Percentiles rank a stretch among this genome's conserved stretches.
These are phyloP conservation scores for Drosophila maculinotata DNA, from an alignment of 2,888 invertebrate species.

Conservation along the genomic window DNA sequence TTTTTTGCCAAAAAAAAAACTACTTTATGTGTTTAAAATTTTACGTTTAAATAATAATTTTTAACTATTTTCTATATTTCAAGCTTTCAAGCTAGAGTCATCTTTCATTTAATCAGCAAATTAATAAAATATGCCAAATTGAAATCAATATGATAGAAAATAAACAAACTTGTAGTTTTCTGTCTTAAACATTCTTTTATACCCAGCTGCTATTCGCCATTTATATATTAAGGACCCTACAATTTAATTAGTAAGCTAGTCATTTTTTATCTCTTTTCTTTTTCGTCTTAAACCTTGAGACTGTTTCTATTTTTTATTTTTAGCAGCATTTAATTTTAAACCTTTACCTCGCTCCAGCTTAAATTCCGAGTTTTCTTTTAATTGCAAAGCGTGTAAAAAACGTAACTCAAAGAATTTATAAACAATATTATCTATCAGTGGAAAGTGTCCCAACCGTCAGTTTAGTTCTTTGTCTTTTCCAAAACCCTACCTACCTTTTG, in stretches of 20 bases:
- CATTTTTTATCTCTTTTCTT: not conserved
- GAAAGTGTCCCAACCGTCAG: slow-evolving; percentile 44
- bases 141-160: too few species aligned
- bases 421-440: slow-evolving; percentile 45
- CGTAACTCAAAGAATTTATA: slow-evolving; percentile 31
- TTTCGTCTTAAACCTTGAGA: not conserved
- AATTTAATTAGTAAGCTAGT: not conserved
- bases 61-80: too few species aligned
- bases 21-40: too few species aligned
- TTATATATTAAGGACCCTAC: not conserved
- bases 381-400: slow-evolving; percentile 28
- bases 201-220: not conserved
- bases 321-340: not conserved
- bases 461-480: slow-evolving; percentile 14
- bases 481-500: slow-evolving; percentile 2
- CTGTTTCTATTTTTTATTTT: not conserved
- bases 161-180: too few species aligned
- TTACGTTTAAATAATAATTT: too few species aligned
- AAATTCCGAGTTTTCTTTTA: slow-evolving; percentile 29
- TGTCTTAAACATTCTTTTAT: not conserved
- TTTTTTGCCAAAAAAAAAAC: too few species aligned
- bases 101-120: too few species aligned
- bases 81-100: too few species aligned
- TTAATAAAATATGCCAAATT: too few species aligned
- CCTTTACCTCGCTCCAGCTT: slow-evolving; percentile 11